Evolutionary conservation across 2,888 invertebrate species (phyloP), one percentile per base, ranked within the genome.

Genomic region (Pristionchus exspectatus): DNA sequence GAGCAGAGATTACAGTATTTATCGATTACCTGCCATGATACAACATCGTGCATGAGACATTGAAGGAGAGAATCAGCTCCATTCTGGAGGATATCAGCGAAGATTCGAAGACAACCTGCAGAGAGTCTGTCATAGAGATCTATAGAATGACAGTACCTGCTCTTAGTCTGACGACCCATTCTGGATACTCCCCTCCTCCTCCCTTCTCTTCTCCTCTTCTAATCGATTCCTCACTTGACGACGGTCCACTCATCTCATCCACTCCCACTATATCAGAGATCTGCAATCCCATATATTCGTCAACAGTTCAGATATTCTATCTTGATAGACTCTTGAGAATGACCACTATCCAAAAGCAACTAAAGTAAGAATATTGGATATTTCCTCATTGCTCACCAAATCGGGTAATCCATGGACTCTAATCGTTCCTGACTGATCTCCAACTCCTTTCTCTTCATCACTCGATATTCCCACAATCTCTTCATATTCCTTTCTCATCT

Each of bases 21-120:
- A 33, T 77, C 59, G 69, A 85, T 69, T 44, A 91, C 91, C 85
- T 91, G 91, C 90, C 90, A 91, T 0, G 90, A 90, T 18, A 91
- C 89, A 59, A 90, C 90, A 54, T 91, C 91, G 84, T 91, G 91
- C 56, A 77, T 87, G 24, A 91, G 87, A 87, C 90, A 90, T 56
- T 90, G 88, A 16, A 91, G 72, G 18, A 91, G 90, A 12, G 89
- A 89, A 50, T 91, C 91, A 16, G 90, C 54, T 2, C 91, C 90
- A 38, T 91, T 91, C 86, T 91, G 91, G 24, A 91, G 90, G 2
- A 90, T 87, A 7, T 87, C 87, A 4, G 90, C 87, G 87, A 91
- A 59, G 21, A 90, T 38, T 59, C 89, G 83, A 84, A 91, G 89
- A 33, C 85, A 54, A 33, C 87, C 87, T 88, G 59, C 0, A 44